Base-by-base conservation (phyloP, 2,888 invertebrate genomes). In the Tenthredo mesomela region DNA sequence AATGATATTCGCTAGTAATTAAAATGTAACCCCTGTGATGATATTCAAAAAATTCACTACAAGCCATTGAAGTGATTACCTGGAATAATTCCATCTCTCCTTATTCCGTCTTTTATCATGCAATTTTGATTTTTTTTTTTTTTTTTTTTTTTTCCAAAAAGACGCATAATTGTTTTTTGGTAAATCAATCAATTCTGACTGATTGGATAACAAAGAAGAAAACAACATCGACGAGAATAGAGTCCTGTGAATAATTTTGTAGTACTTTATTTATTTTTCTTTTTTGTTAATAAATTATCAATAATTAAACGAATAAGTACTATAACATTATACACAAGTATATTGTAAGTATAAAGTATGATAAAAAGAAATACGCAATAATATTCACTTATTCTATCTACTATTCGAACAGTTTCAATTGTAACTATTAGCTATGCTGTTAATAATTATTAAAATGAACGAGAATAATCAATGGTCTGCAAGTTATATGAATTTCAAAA, bases 221-320 rank as follows among this genome's bases (percentile, higher is more conserved):
- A 5, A 50, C 4, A 50, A 50, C 5, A 50, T 18, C 29, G 18
- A 37, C 15, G 37, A 33, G 7, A 70, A 37, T 70, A 67, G 5
- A 33, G 2, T 33, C 67, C 33, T 40, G n/a, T 61, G 12, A 71
- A 71, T 33, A 71, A 40, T 71, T 71, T 71, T 40, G 33, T 40
- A 71, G 29, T 71, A 70, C 61, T 21, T 25, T 37, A 37, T 71
- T 40, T 37, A 2, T n/a, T 9, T 37, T 71, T 9, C 10, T 7
- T n/a, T n/a, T 37, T 40, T 40, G 40, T 71, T 71, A 71, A 71
- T 71, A 37, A n/a, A 33, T 71, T 71, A 71, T 37, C n/a, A 71
- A 71, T 29, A 33, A 18, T 37, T 40, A 71, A 71, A 71, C 70
- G 33, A 71, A 37, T 37, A 71, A 71, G 70, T 71, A 71, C 70